Evolutionary conservation across 2,888 invertebrate species (phyloP), one percentile per base, ranked within the genome.

Genomic region (Hymenopus coronatus): DNA sequence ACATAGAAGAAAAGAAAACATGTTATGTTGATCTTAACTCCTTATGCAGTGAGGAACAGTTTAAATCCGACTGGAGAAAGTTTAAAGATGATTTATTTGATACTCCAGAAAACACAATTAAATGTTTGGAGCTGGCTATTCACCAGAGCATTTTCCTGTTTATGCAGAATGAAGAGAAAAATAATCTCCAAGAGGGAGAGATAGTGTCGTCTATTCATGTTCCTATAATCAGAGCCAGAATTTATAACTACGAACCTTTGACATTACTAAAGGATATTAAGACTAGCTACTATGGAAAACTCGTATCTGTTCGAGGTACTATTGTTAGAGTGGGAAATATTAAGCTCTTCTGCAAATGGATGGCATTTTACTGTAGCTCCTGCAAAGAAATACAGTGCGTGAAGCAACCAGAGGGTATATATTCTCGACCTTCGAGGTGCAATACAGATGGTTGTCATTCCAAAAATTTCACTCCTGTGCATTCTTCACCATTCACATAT

Each of bases 231-330:
- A 93, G 94, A 91, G 95, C 95, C 1, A 94, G 96, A 91, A 93
- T 97, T 87, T 92, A 94, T 25, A 95, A 95, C 92, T 96, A 96
- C 92, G 95, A 96, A 90, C 95, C 96, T 54, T 93, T 96, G 2
- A 94, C 96, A 83, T 95, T 95, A 33, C 93, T 97, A 86, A 95
- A 95, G 91, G 95, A 96, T 92, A 93, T 97, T 33, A 96, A 96
- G 94, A 95, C 96, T 0, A 96, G 95, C 92, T 95, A 94, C 91
- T 96, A 96, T 93, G 97, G 97, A 95, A 96, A 96, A 93, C 92
- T 98, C 91, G 96, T 98, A 33, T 95, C 97, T 46, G 95, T 98
- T 4, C 95, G 96, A 92, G 98, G 98, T 0, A 97, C 97, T 83
- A 97, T 98, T 0, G 97, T 97, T 90, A 95, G 97, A 92, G 97